Base-by-base conservation (phyloP, 1,140 invertebrate species). In the Pseudoatta argentina region DNA sequence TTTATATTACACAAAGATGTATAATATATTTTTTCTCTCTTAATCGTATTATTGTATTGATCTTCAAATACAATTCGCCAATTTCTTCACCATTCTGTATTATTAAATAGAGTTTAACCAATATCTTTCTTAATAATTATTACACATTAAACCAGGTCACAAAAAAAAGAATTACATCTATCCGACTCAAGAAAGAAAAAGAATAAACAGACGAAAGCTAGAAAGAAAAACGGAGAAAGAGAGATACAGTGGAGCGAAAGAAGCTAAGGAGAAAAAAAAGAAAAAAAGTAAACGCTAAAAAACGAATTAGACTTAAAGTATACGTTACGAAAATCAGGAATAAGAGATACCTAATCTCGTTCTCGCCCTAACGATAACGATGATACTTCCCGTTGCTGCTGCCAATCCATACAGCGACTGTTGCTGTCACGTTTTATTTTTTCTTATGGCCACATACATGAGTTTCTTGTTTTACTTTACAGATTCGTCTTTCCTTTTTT, bases 1-100 rank as follows among this genome's bases (percentile, higher is more conserved):
- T 93, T 93, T 93, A 92, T 93, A 92, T 93, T 93, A 93, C 93
- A 93, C 92, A 93, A 93, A 93, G 90, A 93, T 93, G 91, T 92
- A 93, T n/a, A n/a, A n/a, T n/a, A n/a, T 93, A 92, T 69, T 69
- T 69, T 69, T 69, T 69, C 66, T 69, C 66, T 69, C 87, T 92
- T 93, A 93, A 88, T 90, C 87, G 88, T 93, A 93, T 89, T 91
- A 87, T 93, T 92, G 89, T 90, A 89, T 92, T 85, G 79, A 91
- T 89, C 86, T 67, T 86, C 89, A 92, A 91, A 92, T 92, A 93
- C 91, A 92, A 92, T 92, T 78, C 86, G 87, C 87, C 86, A 81
- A 87, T 88, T 93, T 87, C 59, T 89, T 85, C 88, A 90, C 72
- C 88, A 87, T 88, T 89, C 88, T 86, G 87, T 82, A 85, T 91